These are phyloP conservation scores for Cosmia pyralina DNA, from an alignment of 2,888 invertebrate species.

Conservation along the genomic window DNA sequence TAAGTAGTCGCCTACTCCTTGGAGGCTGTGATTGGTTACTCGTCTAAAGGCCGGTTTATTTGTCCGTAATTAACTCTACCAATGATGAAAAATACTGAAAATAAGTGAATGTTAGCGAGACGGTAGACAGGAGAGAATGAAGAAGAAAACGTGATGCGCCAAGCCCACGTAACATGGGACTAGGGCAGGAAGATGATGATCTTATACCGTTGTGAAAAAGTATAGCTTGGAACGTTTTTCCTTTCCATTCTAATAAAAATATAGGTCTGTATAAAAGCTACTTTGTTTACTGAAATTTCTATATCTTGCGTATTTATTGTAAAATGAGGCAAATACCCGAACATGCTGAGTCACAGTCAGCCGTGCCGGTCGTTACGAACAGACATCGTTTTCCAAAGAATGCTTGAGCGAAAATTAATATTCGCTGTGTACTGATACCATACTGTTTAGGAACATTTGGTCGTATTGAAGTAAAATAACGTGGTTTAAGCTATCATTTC, in stretches of 20 bases:
- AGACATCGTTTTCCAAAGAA: slow-evolving; percentile 37
- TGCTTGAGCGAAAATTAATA: slow-evolving; percentile 36
- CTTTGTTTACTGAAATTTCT: not conserved
- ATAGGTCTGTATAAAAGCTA: not conserved
- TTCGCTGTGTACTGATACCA: not conserved
- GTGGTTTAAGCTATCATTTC: not conserved
- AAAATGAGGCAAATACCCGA: slow-evolving; percentile 14
- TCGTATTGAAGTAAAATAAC: not conserved
- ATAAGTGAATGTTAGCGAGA: no score
- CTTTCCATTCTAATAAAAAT: not conserved
- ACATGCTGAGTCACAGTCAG: slow-evolving; percentile 41
- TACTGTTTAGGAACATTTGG: not conserved
- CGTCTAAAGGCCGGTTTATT: no score
- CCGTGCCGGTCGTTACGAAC: slow-evolving; percentile 36
- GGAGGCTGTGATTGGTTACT: slow-evolving; percentile 23
- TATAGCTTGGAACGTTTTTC: no score
- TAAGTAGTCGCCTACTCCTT: not conserved
- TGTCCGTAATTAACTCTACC: no score
- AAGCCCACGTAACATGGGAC: no score
- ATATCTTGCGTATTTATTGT: slow-evolving; percentile 7
- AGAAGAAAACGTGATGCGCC: no score
- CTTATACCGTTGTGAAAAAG: no score
- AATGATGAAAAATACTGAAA: no score
- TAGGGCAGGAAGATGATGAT: no score
- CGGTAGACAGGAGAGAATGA: no score